Evolutionary conservation across 1,140 invertebrate species (phyloP), one percentile per base, ranked within the genome.

Genomic region (Portunus trituberculatus): DNA sequence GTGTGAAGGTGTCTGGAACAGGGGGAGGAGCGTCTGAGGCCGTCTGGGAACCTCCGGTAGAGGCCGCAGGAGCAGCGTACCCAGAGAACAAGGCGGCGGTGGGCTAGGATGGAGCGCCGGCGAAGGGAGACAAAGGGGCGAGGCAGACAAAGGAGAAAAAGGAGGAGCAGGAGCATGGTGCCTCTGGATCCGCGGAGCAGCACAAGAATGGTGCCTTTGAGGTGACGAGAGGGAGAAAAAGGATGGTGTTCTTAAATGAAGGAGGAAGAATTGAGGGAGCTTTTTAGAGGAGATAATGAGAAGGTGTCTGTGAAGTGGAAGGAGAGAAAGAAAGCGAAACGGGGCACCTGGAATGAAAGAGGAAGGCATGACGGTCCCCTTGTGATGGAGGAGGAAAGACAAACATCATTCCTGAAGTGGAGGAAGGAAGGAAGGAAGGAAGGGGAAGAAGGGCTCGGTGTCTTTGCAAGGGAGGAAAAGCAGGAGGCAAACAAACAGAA

Each of bases 21-120:
- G 67, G 16, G 67, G 67, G n/a, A n/a, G 67, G 67, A n/a, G 67
- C 67, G 67, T 76, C n/a, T 76, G 52, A 59, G 52, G 12, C 52
- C 52, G 52, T 76, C 67, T 76, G 67, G 67, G 20, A 76, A 76
- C 67, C 67, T 76, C 67, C 67, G 67, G 67, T n/a, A 76, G 67
- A 25, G 67, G n/a, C 67, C 12, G 67, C 67, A 76, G 67, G n/a
- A 76, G 67, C 67, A 20, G 67, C 67, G 67, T 76, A 76, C 67
- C 67, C 67, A n/a, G 67, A 76, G 67, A 76, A 76, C 67, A 20
- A n/a, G 67, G 67, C 67, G 67, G 20, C 67, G 67, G 4, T 59
- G 52, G 67, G 25, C 67, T 25, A 76, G 67, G 67, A 76, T n/a
- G 67, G 67, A 76, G 67, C 67, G 25, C 20, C 67, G 67, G 67